phyloP scores from a whole-genome alignment of 2,888 invertebrate genomes.

The Osmoderma eremita region DNA sequence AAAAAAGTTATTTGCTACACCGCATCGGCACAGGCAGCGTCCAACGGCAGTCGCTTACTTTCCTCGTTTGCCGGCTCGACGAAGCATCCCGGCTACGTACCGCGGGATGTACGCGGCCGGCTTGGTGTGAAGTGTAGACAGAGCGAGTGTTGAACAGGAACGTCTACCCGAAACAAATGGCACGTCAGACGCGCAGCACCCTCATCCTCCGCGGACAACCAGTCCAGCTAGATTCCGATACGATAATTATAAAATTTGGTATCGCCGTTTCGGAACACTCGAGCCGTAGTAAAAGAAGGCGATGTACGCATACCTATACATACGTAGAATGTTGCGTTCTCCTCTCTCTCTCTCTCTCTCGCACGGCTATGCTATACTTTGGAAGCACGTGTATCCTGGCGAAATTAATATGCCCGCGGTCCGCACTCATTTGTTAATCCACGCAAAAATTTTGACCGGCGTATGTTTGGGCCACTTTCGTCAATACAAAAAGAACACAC shows the following conservation, averaged over 20 bases:
- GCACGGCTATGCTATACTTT: too few species aligned
- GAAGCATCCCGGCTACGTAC: conserved; percentile 16
- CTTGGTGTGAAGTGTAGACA: conserved; percentile 47
- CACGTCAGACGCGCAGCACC: conserved; percentile 58
- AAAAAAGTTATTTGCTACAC: conserved; percentile 23
- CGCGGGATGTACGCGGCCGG: not conserved
- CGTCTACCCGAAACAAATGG: conserved; percentile 57
- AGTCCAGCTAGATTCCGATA: conserved; percentile 62
- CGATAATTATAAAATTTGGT: conserved; percentile 62
- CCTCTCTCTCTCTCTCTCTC: conserved; percentile 47
- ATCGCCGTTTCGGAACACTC: conserved; percentile 57
- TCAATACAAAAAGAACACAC: too few species aligned
- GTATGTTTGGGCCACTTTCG: too few species aligned
- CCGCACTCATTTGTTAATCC: conserved; percentile 54
- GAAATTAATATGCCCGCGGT: conserved; percentile 56
- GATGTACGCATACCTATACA: not conserved
- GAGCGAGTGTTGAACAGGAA: conserved; percentile 53
- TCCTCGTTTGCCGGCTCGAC: not conserved
- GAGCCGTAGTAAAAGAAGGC: not conserved
- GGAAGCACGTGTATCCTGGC: conserved; percentile 53
- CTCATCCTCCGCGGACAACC: conserved; percentile 56
- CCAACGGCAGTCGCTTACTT: not conserved
- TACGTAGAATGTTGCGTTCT: conserved; percentile 51
- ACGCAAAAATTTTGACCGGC: conserved; percentile 6
- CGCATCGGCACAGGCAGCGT: conserved; percentile 10